Base-by-base conservation (phyloP, 2,797 vertebrate species). In the Ficedula albicollis region DNA sequence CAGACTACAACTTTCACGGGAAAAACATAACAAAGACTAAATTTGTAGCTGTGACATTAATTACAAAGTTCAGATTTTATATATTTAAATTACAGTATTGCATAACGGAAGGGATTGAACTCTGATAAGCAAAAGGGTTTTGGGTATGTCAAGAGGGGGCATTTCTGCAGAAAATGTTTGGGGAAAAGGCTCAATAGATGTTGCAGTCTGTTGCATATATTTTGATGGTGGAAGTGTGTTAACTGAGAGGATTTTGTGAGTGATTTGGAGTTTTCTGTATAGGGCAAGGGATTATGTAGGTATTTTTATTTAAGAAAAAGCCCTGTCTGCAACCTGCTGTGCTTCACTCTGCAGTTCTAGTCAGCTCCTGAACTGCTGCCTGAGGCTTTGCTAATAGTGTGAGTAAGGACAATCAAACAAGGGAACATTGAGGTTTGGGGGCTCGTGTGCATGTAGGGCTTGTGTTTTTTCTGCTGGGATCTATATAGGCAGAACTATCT, bases 171-270 rank as follows among this genome's bases (percentile, higher is more conserved):
- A 15, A 72, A 52, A 30, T 23, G 10, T 38, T 75, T 64, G 32
- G 48, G 12, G 25, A 36, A 69, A 39, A 75, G 4, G 29, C 32
- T 89, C 54, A 38, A 2, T 23, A 54, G 36, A 13, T 13, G 4
- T 25, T 64, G 20, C 22, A 8, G 8, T 43, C 8, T 72, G 15
- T 60, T 79, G 13, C 3, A 4, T 60, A 0, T 64, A 29, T 68
- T 84, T 75, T 75, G n/a, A 20, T 56, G 58, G 26, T 69, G 13
- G 18, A 85, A 59, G 2, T 44, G 3, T 56, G 15, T 78, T 79
- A 76, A 72, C 38, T 41, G 27, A 39, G 29, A 11, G 1, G 0
- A 0, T 9, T 13, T 83, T 58, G 10, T 56, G n/a, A 30, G 11
- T 44, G 34, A 10, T 32, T 3, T 80, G 2, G 22, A 30, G 9